phyloP scores from a whole-genome alignment of 2,113 vertebrate genomes.

The Mirounga angustirostris region DNA sequence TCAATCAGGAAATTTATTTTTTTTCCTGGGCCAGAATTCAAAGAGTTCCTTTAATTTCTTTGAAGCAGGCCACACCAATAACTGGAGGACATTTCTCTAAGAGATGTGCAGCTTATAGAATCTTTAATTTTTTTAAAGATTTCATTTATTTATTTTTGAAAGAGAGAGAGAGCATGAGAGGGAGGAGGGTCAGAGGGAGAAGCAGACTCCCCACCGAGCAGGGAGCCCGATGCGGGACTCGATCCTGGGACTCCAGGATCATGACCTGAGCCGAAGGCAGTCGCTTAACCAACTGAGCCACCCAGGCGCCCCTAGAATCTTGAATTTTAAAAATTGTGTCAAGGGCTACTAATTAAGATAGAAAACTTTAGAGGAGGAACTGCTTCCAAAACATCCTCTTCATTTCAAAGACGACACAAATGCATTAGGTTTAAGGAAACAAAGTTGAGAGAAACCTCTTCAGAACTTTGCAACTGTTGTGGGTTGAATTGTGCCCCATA shows the following conservation, averaged over 20 bases:
- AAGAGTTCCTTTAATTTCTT: slow-evolving; percentile 41
- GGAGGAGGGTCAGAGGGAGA: too few relatives aligned
- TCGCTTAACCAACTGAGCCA: too few relatives aligned
- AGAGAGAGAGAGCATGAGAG: too few relatives aligned
- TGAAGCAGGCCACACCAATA: not conserved
- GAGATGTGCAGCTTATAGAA: not conserved
- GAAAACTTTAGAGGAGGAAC: not conserved
- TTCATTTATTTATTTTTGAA: too few relatives aligned
- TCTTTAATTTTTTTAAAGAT: not conserved
- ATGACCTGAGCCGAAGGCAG: too few relatives aligned
- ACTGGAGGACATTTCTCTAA: not conserved
- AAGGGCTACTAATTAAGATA: not conserved
- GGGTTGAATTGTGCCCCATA: not conserved
- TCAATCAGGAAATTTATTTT: slow-evolving; percentile 8
- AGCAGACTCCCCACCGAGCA: too few relatives aligned
- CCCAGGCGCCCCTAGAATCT: not conserved
- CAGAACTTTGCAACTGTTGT: not conserved
- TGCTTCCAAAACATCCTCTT: not conserved
- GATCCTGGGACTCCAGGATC: too few relatives aligned
- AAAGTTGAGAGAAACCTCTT: not conserved
- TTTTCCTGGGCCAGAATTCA: slow-evolving; percentile 14
- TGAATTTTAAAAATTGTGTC: not conserved
- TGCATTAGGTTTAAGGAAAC: not conserved
- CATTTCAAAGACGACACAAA: slow-evolving; percentile 14
- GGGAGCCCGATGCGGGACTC: too few relatives aligned